Percentiles rank a stretch among this genome's conserved stretches.
Conservation (phyloP, 2,113 vertebrate genomes). For the Hippocampus mohnikei region DNA sequence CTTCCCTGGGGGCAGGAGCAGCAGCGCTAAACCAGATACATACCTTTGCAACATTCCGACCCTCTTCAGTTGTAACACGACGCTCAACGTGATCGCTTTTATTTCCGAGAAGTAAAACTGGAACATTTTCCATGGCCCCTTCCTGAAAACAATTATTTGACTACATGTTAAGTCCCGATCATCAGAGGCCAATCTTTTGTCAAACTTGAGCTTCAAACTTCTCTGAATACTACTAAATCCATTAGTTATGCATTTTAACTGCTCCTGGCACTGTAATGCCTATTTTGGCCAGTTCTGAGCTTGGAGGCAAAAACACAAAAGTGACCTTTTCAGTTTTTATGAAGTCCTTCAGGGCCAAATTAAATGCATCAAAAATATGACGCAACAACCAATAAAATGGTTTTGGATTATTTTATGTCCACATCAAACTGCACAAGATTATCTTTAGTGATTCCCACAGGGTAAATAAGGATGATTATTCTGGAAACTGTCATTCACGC, state of each 20-base stretch:
- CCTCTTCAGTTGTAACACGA: conserved; percentile 71
- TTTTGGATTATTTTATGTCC: too few relatives aligned
- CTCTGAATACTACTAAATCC: not conserved
- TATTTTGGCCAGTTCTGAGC: not conserved
- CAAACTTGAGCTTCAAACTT: not conserved
- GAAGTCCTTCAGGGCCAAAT: not conserved
- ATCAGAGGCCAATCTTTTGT: not conserved
- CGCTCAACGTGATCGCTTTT: conserved; percentile 79
- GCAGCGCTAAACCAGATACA: not conserved
- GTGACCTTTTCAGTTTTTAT: not conserved
- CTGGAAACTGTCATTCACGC: too few relatives aligned
- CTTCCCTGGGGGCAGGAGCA: not conserved
- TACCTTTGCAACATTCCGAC: conserved; percentile 81
- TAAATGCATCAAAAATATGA: not conserved
- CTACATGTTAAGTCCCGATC: not conserved
- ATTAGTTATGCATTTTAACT: not conserved
- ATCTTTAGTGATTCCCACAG: too few relatives aligned
- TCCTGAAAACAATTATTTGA: conserved; percentile 70
- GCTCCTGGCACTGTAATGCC: too few relatives aligned
- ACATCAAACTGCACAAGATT: too few relatives aligned
- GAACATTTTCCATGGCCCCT: conserved; percentile 60
- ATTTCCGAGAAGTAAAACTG: conserved; percentile 86
- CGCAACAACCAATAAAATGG: not conserved
- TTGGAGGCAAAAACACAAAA: not conserved
- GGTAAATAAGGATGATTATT: too few relatives aligned